Percentiles rank a stretch among this genome's conserved stretches.
These are phyloP conservation scores for Dreissena polymorpha DNA, from an alignment of 1,140 invertebrate genomes.

Conservation along the genomic window DNA sequence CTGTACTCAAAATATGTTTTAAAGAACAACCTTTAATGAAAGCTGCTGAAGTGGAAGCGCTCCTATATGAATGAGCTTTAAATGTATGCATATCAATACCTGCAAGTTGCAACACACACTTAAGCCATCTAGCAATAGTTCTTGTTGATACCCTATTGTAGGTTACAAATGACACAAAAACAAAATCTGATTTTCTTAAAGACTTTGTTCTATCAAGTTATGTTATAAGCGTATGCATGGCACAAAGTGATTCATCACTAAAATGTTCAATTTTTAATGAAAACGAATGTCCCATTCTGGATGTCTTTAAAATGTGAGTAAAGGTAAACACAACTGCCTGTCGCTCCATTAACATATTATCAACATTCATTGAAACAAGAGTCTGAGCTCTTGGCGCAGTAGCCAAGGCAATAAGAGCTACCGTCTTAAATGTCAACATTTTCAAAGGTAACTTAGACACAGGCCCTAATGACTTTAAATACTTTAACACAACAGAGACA, in stretches of 20 bases:
- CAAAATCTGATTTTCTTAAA: background rate
- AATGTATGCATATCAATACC: conserved; percentile 23
- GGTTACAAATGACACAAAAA: conserved; percentile 38
- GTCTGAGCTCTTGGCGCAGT: conserved; percentile 36
- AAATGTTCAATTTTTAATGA: conserved; percentile 31
- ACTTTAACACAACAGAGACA: conserved; percentile 23
- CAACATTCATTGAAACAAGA: conserved; percentile 16
- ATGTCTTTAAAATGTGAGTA: conserved; percentile 19
- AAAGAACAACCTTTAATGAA: conserved; percentile 39
- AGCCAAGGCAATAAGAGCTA: conserved; percentile 4
- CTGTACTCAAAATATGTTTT: conserved; percentile 25
- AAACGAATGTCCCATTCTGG: conserved; percentile 16
- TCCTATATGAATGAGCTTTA: conserved; percentile 36
- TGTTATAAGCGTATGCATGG: conserved; percentile 22
- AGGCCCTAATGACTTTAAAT: background rate
- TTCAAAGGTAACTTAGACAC: conserved; percentile 12
- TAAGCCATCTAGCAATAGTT: conserved; percentile 40
- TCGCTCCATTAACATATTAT: background rate
- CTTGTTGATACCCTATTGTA: conserved; percentile 26
- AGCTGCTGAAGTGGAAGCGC: conserved; percentile 6
- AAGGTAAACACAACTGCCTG: conserved; percentile 17
- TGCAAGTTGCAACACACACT: background rate
- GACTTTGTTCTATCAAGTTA: conserved; percentile 16
- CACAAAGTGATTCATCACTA: conserved; percentile 24
- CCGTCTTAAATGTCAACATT: conserved; percentile 32